phyloP scores from a whole-genome alignment of 2,113 vertebrate genomes.

The Typhlomys cinereus region DNA sequence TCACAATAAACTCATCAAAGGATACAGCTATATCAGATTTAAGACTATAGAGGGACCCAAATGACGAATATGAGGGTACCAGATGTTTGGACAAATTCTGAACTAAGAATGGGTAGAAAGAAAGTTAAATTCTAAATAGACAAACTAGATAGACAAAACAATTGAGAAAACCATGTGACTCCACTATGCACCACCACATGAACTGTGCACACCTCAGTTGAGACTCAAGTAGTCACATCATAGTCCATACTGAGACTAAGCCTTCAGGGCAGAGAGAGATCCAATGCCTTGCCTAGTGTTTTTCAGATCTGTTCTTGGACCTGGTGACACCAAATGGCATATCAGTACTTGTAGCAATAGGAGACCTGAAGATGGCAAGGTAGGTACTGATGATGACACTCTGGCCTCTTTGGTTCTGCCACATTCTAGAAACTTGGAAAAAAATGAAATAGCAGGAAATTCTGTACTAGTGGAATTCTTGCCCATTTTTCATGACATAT shows the following conservation, averaged over 20 bases:
- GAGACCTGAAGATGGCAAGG: neutral
- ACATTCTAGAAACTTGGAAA: neutral
- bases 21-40: too few relatives aligned
- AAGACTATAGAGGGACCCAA: neutral
- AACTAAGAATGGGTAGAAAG: neutral
- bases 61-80: neutral
- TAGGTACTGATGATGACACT: neutral
- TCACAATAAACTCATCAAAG: too few relatives aligned
- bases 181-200: neutral
- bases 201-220: fast-evolving
- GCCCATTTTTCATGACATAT: neutral
- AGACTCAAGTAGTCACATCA: too few relatives aligned
- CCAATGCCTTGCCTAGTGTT: neutral
- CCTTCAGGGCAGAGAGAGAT: neutral
- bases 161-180: neutral
- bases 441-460: neutral
- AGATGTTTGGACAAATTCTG: neutral
- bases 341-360: neutral
- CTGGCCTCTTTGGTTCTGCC: neutral
- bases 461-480: neutral
- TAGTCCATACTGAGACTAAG: neutral
- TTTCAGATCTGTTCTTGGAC: neutral
- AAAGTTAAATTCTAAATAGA: neutral
- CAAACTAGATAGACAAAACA: neutral
- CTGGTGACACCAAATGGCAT: neutral